Evolutionary conservation across 2,113 vertebrate species (phyloP).

Genomic region (Corydoras sp.): DNA sequence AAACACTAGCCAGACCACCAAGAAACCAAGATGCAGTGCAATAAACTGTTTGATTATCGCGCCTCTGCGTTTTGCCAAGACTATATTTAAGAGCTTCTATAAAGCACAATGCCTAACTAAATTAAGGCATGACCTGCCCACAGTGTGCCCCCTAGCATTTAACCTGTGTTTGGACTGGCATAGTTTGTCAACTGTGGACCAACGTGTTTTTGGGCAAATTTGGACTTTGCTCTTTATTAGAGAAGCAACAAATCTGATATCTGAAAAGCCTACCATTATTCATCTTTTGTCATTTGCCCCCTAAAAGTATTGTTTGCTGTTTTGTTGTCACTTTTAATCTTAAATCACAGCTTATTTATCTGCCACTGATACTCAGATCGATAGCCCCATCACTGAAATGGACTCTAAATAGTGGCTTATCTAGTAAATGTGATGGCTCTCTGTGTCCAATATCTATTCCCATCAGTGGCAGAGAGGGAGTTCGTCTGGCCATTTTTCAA

Average conservation of each 20-base stretch:
- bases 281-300: slow-evolving; percentile 15
- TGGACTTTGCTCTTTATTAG: not conserved
- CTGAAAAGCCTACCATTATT: not conserved
- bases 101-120: slow-evolving; percentile 26
- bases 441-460: slow-evolving; percentile 6
- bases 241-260: slow-evolving; percentile 7
- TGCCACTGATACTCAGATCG: slow-evolving; percentile 20
- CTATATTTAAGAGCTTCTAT: slow-evolving; percentile 52
- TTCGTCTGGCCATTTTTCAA: slow-evolving; percentile 11
- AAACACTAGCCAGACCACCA: slow-evolving; percentile 52
- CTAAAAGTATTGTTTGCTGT: slow-evolving; percentile 23
- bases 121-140: slow-evolving; percentile 43
- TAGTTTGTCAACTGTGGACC: not conserved
- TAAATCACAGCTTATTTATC: slow-evolving; percentile 9
- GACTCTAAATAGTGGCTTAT: slow-evolving; percentile 36
- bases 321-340: slow-evolving; percentile 15
- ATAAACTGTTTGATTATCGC: slow-evolving; percentile 46
- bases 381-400: slow-evolving; percentile 35
- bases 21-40: slow-evolving; percentile 31
- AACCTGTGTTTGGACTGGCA: slow-evolving; percentile 33
- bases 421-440: slow-evolving; percentile 16
- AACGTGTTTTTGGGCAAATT: slow-evolving; percentile 9
- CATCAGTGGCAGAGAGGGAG: slow-evolving; percentile 5
- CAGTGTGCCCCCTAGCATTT: slow-evolving; percentile 18
- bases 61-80: slow-evolving; percentile 41